Conservation (phyloP, 2,113 vertebrate species). For the Conger conger region DNA sequence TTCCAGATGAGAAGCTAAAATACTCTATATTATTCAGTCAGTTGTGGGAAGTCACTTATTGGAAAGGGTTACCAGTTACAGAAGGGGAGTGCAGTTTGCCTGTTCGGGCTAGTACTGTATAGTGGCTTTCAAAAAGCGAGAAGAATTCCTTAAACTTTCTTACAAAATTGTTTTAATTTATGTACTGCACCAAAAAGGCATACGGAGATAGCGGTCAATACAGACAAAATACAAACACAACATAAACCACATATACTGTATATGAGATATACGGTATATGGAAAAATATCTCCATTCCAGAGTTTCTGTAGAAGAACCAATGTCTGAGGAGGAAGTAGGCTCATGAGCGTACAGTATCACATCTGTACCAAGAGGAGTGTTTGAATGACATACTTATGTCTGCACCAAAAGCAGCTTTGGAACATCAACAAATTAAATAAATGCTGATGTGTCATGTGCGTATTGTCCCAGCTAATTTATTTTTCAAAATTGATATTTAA, state of each 20-base stretch:
- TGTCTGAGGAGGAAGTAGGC: conserved; percentile 9
- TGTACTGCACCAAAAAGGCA: conserved; percentile 22
- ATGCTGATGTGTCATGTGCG: neutral
- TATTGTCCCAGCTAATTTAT: neutral
- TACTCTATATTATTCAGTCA: neutral
- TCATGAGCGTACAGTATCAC: neutral
- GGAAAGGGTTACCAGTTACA: conserved; percentile 17
- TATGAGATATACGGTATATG: conserved; percentile 1
- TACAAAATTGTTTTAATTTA: neutral
- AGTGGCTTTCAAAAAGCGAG: neutral
- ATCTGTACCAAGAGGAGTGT: conserved; percentile 31
- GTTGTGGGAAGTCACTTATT: neutral
- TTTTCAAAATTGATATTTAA: neutral
- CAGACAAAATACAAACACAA: conserved; percentile 11
- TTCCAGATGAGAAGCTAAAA: neutral
- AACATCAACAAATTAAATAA: neutral
- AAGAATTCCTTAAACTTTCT: neutral
- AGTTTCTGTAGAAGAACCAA: neutral
- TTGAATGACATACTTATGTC: conserved; percentile 1
- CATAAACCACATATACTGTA: neutral
- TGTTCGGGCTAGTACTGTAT: conserved; percentile 9
- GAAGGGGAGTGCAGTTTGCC: neutral
- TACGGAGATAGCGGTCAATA: neutral
- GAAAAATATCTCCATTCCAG: conserved; percentile 18
- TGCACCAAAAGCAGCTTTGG: neutral